Evolutionary conservation across 2,888 invertebrate species (phyloP).

Genomic region (Drosophila anomalata): DNA sequence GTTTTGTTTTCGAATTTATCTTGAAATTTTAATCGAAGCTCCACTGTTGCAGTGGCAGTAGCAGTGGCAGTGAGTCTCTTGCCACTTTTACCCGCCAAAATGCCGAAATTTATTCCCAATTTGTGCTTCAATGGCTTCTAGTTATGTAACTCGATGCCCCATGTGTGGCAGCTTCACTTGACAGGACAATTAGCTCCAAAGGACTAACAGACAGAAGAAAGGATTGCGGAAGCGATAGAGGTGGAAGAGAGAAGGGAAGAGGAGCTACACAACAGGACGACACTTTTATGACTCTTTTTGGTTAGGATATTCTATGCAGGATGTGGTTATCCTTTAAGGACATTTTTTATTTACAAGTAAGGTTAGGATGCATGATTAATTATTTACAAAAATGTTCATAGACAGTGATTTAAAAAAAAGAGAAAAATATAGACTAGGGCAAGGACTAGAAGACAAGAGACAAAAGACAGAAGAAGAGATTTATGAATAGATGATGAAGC

Average conservation of each 20-base stretch:
- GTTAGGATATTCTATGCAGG: background rate
- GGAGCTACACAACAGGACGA: constrained; percentile 10
- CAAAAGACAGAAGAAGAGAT: background rate
- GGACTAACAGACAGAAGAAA: constrained; percentile 32
- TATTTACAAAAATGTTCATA: constrained; percentile 20
- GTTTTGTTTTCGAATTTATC: constrained; percentile 47
- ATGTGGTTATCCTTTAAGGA: background rate
- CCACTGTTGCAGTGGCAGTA: constrained; percentile 7
- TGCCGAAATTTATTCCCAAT: constrained; percentile 47
- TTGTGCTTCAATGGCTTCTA: constrained; percentile 22
- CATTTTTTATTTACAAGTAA: constrained; percentile 42
- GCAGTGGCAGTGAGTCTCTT: constrained; percentile 1
- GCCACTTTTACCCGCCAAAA: constrained; percentile 28
- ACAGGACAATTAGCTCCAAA: constrained; percentile 65
- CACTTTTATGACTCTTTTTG: background rate
- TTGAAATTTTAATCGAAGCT: constrained; percentile 25
- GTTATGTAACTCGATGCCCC: constrained; percentile 38
- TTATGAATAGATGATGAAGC: constrained; percentile 23
- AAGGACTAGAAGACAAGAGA: background rate
- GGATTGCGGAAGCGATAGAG: constrained; percentile 24
- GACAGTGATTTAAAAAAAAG: constrained; percentile 2
- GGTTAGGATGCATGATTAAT: constrained; percentile 22
- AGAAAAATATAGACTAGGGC: background rate
- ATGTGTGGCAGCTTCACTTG: constrained; percentile 41
- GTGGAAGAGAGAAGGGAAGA: background rate